Evolutionary conservation across 2,888 invertebrate species (phyloP).

Genomic region (Noctua fimbriata): DNA sequence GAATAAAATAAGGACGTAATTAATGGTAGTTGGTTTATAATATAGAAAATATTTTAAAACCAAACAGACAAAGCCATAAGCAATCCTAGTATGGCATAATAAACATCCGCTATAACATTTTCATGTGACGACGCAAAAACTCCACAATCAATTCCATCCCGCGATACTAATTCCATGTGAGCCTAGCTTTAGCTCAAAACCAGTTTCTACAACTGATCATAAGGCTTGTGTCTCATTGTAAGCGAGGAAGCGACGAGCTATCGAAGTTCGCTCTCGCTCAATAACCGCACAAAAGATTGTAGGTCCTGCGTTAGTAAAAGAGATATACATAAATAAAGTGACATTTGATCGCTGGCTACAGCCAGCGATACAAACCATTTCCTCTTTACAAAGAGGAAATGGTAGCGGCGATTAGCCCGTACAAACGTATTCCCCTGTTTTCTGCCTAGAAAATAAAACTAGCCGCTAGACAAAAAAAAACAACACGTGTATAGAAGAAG

Average conservation of each 20-base stretch:
- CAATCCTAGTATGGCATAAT: not conserved
- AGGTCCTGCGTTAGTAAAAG: not conserved
- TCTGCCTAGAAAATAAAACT: not conserved
- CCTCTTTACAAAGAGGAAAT: not conserved
- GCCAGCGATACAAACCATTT: too few species aligned
- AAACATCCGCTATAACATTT: constrained; percentile 4
- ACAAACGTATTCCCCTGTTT: not conserved
- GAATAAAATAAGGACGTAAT: not conserved
- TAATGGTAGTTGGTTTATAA: not conserved
- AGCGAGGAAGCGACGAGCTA: not conserved
- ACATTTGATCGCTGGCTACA: not conserved
- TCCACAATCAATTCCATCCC: not conserved
- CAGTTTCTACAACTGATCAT: constrained; percentile 42
- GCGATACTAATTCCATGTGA: constrained; percentile 23
- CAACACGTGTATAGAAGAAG: too few species aligned
- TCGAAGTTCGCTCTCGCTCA: too few species aligned
- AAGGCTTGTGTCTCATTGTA: not conserved
- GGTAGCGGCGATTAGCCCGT: not conserved
- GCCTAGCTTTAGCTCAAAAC: constrained; percentile 38
- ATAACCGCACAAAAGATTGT: not conserved
- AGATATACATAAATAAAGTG: not conserved
- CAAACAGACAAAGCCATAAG: not conserved
- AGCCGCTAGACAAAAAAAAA: not conserved
- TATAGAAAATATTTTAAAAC: not conserved
- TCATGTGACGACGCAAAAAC: constrained; percentile 6